Conservation (phyloP, 1,140 invertebrate species). For the Nasonia giraulti region DNA sequence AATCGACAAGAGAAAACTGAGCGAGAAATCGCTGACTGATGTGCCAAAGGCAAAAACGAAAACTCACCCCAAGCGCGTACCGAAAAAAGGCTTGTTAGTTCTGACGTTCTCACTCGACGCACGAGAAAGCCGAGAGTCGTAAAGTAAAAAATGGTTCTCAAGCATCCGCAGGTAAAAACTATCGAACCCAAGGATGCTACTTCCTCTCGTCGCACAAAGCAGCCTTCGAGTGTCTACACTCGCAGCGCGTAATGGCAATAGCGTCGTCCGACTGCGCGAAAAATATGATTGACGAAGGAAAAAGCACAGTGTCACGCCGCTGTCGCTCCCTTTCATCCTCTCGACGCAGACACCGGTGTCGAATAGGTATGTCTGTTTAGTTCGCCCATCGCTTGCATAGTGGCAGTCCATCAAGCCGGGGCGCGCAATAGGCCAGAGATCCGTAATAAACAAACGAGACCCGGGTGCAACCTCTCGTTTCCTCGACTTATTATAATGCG, state of each 20-base stretch:
- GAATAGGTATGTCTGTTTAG: too few species aligned
- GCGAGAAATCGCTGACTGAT: neutral
- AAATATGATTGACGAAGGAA: conserved; percentile 48
- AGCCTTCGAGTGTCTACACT: neutral
- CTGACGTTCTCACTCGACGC: neutral
- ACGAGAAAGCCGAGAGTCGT: neutral
- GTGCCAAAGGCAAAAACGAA: neutral
- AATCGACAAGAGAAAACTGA: too few species aligned
- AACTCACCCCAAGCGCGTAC: too few species aligned
- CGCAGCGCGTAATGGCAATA: neutral
- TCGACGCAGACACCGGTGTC: too few species aligned
- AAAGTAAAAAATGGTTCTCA: neutral
- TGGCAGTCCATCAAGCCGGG: neutral
- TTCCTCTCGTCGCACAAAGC: neutral
- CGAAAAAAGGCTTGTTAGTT: neutral
- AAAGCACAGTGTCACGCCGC: conserved; percentile 39
- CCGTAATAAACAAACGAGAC: conserved; percentile 42
- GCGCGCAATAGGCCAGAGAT: conserved; percentile 45
- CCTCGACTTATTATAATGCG: neutral
- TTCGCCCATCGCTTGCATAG: neutral
- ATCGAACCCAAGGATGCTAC: neutral
- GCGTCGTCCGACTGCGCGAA: conserved; percentile 11
- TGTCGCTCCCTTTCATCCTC: conserved; percentile 38
- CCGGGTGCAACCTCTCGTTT: neutral
- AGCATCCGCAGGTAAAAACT: neutral